Evolutionary conservation across 2,888 invertebrate genomes (phyloP).

Genomic region (Caenorhabditis plicata): DNA sequence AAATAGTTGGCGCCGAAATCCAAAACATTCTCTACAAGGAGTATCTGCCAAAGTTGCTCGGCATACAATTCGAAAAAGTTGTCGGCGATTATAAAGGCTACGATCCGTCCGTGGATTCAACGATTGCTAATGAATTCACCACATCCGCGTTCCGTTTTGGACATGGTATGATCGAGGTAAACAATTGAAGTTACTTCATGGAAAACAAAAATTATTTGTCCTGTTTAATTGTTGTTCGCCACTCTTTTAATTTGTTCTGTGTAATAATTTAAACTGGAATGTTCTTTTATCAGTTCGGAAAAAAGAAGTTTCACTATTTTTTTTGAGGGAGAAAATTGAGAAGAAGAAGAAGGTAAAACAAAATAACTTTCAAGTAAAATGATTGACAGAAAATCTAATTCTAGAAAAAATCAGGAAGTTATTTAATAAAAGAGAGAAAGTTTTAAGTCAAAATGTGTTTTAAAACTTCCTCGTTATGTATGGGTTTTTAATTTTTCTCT

Average conservation of each 20-base stretch:
- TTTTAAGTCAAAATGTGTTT: too few species aligned
- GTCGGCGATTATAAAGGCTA: slow-evolving; percentile 83
- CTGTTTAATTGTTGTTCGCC: too few species aligned
- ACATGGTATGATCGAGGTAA: slow-evolving; percentile 87
- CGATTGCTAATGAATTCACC: slow-evolving; percentile 91
- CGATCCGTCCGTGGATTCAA: slow-evolving; percentile 78
- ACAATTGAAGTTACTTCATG: background rate
- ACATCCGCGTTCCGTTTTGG: slow-evolving; percentile 92
- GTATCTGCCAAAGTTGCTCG: slow-evolving; percentile 87
- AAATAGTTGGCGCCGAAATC: slow-evolving; percentile 83
- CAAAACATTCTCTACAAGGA: slow-evolving; percentile 68
- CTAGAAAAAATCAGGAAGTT: too few species aligned
- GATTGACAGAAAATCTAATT: too few species aligned
- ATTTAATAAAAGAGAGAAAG: too few species aligned
- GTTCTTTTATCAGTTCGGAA: background rate
- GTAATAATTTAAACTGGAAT: too few species aligned
- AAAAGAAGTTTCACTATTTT: background rate
- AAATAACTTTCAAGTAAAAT: too few species aligned
- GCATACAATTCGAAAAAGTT: slow-evolving; percentile 74
- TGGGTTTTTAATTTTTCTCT: too few species aligned
- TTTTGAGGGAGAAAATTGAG: too few species aligned
- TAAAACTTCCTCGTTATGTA: too few species aligned
- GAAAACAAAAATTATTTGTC: too few species aligned
- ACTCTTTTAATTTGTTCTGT: background rate
- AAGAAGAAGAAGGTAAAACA: too few species aligned